Evolutionary conservation across 2,113 vertebrate genomes (phyloP), one percentile per base, ranked within the genome.

Genomic region (Syngnathus scovelli): DNA sequence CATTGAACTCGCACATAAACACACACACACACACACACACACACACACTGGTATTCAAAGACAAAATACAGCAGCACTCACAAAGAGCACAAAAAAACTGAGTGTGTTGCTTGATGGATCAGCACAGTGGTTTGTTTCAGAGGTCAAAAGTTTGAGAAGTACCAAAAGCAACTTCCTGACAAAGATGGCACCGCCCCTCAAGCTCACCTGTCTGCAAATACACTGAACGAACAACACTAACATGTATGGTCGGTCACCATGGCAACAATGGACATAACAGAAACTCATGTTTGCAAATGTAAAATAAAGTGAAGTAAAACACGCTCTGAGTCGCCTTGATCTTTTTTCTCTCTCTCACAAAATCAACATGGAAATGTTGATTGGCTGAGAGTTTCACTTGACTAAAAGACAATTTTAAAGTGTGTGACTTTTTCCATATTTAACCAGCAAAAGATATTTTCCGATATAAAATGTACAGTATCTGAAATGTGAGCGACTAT

Each of bases 141-240:
- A 84, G 61, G 39, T 77, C 37, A 83, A 76, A 71, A 72, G 78
- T 9, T 88, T 90, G 73, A 80, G 38, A 49, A 76, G 88, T 60
- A 81, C 73, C 71, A 84, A 86, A 23, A 58, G 80, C 63, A 86
- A 89, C 66, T 90, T 90, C 67, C 6, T 87, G 72, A 90, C 85
- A 62, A 72, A 80, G 36, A 66, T 82, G 71, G 51, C 55, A n/a
- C 60, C 55, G 2, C 79, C 86, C 9, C 79, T 86, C 4, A 86
- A 88, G 74, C 83, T 90, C 75, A 83, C 75, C 77, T 88, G 86
- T 74, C 39, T 21, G 9, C 64, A 66, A 12, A 37, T 66, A 9
- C 64, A 66, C 46, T 44, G 41, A 23, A 11, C 19, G 11, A 6
- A 44, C n/a, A 13, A 23, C 6, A 13, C 13, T 8, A 13, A 13